Base-by-base conservation (phyloP, 2,113 vertebrate genomes). In the Eulacestoma nigropectus region DNA sequence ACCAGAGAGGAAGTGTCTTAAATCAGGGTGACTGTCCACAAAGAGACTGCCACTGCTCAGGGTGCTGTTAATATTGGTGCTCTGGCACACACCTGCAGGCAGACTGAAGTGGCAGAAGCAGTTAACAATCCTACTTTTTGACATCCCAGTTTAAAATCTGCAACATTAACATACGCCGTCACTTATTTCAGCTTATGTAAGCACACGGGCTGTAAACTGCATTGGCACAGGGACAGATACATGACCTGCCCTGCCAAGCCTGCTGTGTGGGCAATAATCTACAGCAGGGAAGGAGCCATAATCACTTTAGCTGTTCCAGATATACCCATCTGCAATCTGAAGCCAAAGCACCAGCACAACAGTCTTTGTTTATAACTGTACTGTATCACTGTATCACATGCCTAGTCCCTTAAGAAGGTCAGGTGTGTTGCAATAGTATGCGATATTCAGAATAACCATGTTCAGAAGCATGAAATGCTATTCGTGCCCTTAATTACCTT, bases 241-340 rank as follows among this genome's bases (percentile, higher is more conserved):
- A 7, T 1, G 59, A 69, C 52, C 92, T 9, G 42, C 87, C 79
- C 52, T 46, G 59, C 78, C 23, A 4, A 21, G 84, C 62, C 69
- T 79, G 74, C 88, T 41, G 74, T 9, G 50, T 11, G 52, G 83
- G 64, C 83, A 85, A 16, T 89, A 77, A 95, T 74, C 88, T 42
- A 50, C 75, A 67, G 83, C 78, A 83, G 79, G 25, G 46, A 56
- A 85, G 57, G 52, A 94, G 47, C 64, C 4, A 3, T 92, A 95
- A 95, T 93, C 64, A 13, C 68, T 90, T 92, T 8, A 95, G 83
- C 83, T 75, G 55, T 17, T 87, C 72, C 52, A 74, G 64, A 93
- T 46, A 67, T 26, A 67, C 35, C 55, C 55, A 29, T 46, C 14
- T 37, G 59, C 46, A 70, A 50, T 8, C 27, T 30, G 35, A 47